These are phyloP conservation scores for Clivina fossor DNA, from an alignment of 2,888 invertebrate species.

Conservation along the genomic window DNA sequence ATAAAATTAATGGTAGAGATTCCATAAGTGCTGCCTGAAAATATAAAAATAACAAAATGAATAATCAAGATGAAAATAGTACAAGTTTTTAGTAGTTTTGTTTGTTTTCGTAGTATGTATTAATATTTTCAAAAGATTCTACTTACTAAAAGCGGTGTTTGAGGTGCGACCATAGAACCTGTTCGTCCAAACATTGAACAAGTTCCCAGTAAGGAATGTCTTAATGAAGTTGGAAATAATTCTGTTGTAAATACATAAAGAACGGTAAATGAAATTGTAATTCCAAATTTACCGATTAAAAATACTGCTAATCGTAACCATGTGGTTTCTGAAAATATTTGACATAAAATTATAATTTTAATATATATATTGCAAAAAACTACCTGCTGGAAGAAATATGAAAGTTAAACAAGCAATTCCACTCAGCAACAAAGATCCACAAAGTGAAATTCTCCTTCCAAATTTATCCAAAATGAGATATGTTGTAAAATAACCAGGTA, in stretches of 20 bases:
- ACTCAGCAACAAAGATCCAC: conserved; percentile 63
- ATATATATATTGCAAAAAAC: conserved; percentile 43
- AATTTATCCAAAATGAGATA: conserved; percentile 64
- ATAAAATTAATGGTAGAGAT: conserved; percentile 64
- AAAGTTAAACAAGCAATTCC: conserved; percentile 61
- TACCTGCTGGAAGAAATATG: conserved; percentile 61
- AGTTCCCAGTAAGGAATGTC: conserved; percentile 63
- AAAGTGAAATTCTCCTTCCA: conserved; percentile 66
- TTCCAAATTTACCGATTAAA: conserved; percentile 66
- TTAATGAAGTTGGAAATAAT: conserved; percentile 65
- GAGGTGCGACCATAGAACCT: conserved; percentile 67
- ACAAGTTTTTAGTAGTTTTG: no score
- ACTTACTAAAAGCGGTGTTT: conserved; percentile 66
- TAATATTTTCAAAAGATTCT: conserved; percentile 8
- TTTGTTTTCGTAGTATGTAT: no score
- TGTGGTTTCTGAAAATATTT: conserved; percentile 53
- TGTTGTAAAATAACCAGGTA: conserved; percentile 70
- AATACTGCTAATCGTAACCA: conserved; percentile 58
- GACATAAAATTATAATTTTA: conserved; percentile 6
- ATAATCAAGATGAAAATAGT: conserved; percentile 2
- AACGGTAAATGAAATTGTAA: conserved; percentile 66
- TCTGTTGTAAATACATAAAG: conserved; percentile 69
- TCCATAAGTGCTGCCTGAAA: conserved; percentile 50
- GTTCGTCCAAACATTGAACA: conserved; percentile 69
- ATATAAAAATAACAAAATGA: conserved; percentile 8